Conservation (phyloP, 1,140 invertebrate genomes). For the Laodelphax striatellus region DNA sequence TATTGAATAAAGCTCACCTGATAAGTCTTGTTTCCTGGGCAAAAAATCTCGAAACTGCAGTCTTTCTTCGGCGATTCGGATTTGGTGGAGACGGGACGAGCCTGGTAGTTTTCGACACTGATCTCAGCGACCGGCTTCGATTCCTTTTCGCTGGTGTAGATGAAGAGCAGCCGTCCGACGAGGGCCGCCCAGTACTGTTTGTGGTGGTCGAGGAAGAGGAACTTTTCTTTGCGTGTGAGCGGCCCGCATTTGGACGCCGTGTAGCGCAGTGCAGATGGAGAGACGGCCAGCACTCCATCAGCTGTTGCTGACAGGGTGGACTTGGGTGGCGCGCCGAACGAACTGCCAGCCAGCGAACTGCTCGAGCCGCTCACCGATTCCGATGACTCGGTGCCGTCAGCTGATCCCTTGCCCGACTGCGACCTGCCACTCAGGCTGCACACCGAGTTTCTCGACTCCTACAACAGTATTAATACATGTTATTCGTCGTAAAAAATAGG, state of each 20-base stretch:
- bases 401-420: not conserved
- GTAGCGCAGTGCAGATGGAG: slow-evolving; percentile 19
- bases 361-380: not conserved
- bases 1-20: slow-evolving; percentile 11
- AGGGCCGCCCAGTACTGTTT: slow-evolving; percentile 19
- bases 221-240: slow-evolving; percentile 16
- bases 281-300: slow-evolving; percentile 14
- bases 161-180: slow-evolving; percentile 13
- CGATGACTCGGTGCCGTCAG: not conserved
- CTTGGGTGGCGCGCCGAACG: not conserved
- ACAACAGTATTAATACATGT: too few species aligned
- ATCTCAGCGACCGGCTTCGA: slow-evolving; percentile 13
- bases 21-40: slow-evolving; percentile 21
- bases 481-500: too few species aligned
- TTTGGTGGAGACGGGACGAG: slow-evolving; percentile 8
- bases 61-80: slow-evolving; percentile 14
- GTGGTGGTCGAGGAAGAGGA: slow-evolving; percentile 18
- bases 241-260: slow-evolving; percentile 17
- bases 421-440: not conserved
- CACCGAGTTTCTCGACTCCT: not conserved
- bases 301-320: not conserved
- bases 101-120: slow-evolving; percentile 16
- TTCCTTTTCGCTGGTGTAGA: slow-evolving; percentile 21
- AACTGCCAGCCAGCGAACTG: not conserved
- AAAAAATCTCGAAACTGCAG: slow-evolving; percentile 18